Conservation (phyloP, 2,797 vertebrate species). For the Anguilla obscura region DNA sequence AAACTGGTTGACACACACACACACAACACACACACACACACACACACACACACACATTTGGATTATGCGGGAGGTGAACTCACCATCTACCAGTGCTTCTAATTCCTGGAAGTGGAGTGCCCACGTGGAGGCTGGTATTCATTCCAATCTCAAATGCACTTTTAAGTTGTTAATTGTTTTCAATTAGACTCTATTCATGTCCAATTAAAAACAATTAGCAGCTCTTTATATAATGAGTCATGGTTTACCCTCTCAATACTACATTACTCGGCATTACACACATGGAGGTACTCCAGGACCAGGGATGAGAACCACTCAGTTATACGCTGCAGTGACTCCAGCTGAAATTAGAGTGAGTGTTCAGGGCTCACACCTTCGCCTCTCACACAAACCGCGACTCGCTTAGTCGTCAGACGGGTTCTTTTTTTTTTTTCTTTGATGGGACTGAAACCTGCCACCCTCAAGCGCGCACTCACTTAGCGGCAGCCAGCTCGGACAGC, state of each 20-base stretch:
- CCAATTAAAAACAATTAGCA: too few relatives aligned
- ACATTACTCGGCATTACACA: too few relatives aligned
- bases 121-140: neutral
- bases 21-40: neutral
- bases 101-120: neutral
- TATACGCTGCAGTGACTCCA: neutral
- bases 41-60: neutral
- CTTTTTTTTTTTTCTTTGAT: neutral
- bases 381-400: neutral
- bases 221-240: neutral
- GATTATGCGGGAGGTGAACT: neutral
- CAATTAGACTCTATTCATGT: too few relatives aligned
- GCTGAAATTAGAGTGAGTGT: neutral
- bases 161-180: neutral
- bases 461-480: conserved; percentile 72
- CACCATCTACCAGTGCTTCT: neutral
- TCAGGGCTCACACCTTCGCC: neutral
- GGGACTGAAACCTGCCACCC: neutral
- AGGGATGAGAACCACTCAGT: too few relatives aligned
- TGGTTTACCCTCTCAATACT: neutral
- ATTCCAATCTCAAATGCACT: neutral
- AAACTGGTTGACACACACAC: too few relatives aligned
- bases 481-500: conserved; percentile 72
- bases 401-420: neutral
- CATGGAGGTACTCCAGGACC: too few relatives aligned